Evolutionary conservation across 2,888 invertebrate species (phyloP), one percentile per base, ranked within the genome.

Genomic region (Automeris io): DNA sequence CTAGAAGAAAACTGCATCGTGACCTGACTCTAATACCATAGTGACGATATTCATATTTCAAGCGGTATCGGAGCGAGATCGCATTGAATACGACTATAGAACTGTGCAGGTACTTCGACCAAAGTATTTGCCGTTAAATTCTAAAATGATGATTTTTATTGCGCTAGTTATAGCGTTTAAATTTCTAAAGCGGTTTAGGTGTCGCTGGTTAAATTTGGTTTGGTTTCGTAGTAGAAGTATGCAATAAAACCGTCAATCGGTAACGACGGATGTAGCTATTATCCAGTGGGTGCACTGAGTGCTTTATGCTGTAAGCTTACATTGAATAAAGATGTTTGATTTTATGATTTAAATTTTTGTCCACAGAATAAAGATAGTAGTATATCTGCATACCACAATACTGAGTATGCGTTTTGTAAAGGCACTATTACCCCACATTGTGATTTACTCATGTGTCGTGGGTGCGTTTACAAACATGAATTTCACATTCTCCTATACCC

Each of bases 201-300:
- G 41, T n/a, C n/a, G n/a, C n/a, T 43, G 48, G 39, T 54, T 49
- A 57, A 57, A 59, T 53, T 52, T 55, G 55, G 54, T 53, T 51
- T 13, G 54, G 57, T 45, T 49, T 47, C 45, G 42, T 48, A 49
- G 57, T 55, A 65, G 62, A 65, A 68, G 66, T 67, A 67, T 70
- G 71, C 71, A 67, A 67, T 74, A 71, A 70, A 72, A 68, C 66
- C 67, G 65, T 73, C 74, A 72, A 70, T 70, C 67, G 53, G 56
- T 68, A 69, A 64, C 62, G 67, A 66, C 66, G 62, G 63, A 68
- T 72, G 73, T 70, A 61, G 66, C 69, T 59, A 71, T 73, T 71
- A 71, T 68, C 61, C 61, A 58, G 54, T 61, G 54, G 58, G 64
- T 70, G 67, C 59, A 57, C 59, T 61, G 66, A 74, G 71, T 70